These are phyloP conservation scores for Haplochromis burtoni DNA, from an alignment of 2,113 vertebrate species.

Conservation along the genomic window DNA sequence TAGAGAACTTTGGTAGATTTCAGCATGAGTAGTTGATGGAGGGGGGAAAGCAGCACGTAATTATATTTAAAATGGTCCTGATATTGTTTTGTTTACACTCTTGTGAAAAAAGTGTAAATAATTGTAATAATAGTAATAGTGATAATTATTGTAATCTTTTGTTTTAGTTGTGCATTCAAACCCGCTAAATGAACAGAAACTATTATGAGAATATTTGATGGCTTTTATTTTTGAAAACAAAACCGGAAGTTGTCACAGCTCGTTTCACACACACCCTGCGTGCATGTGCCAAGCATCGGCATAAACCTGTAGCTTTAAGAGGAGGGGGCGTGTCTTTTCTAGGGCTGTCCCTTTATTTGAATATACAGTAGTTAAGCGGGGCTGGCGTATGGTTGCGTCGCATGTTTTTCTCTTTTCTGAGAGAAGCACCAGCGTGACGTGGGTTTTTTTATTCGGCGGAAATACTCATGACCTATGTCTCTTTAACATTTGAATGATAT, in stretches of 20 bases:
- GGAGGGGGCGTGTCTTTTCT: slow-evolving; percentile 35
- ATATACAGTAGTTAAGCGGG: slow-evolving; percentile 27
- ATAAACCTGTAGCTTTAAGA: slow-evolving; percentile 60
- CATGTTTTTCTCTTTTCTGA: slow-evolving; percentile 28
- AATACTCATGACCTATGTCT: background rate
- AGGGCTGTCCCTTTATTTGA: slow-evolving; percentile 39
- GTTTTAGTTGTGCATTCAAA: background rate
- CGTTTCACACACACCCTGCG: background rate
- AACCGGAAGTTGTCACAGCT: background rate
- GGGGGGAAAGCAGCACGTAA: background rate
- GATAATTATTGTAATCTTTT: background rate
- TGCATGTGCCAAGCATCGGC: background rate
- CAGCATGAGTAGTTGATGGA: background rate
- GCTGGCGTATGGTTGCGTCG: slow-evolving; percentile 28
- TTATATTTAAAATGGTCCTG: background rate
- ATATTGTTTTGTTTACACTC: background rate
- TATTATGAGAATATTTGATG: background rate
- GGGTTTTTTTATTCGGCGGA: background rate
- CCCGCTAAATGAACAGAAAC: background rate
- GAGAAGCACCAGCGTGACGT: background rate
- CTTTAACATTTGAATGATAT: background rate
- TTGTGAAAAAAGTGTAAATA: fast-evolving
- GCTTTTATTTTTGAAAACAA: background rate
- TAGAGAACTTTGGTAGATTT: background rate
- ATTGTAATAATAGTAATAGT: background rate